phyloP scores from a whole-genome alignment of 2,113 vertebrate genomes.

The Saccopteryx bilineata region DNA sequence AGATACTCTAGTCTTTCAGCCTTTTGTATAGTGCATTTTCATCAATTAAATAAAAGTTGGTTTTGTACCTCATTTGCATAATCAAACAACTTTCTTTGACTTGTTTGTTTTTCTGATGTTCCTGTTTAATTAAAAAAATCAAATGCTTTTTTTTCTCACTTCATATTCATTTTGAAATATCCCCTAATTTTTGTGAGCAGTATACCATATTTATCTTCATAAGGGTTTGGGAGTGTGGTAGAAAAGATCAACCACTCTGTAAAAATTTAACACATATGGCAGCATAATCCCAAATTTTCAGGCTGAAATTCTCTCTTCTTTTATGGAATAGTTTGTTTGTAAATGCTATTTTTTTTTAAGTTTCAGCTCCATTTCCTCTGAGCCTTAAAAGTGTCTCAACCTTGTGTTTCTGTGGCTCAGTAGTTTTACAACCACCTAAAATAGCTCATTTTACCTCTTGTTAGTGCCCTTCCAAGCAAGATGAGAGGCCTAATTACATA shows the following conservation, averaged over 20 bases:
- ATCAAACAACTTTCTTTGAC: too few relatives aligned
- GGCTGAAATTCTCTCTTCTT: conserved; percentile 1
- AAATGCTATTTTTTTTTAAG: not conserved
- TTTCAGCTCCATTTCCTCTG: conserved; percentile 74
- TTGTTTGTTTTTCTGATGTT: too few relatives aligned
- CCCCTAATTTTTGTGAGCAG: too few relatives aligned
- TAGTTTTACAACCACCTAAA: conserved; percentile 76
- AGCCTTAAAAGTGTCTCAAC: conserved; percentile 69
- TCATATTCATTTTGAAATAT: too few relatives aligned
- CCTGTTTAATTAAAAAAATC: too few relatives aligned
- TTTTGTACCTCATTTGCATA: too few relatives aligned
- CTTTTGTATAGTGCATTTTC: too few relatives aligned
- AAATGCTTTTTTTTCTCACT: too few relatives aligned
- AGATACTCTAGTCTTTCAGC: too few relatives aligned
- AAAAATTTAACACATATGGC: not conserved
- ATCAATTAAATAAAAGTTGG: too few relatives aligned
- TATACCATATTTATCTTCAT: not conserved
- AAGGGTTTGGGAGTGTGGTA: not conserved
- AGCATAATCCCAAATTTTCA: not conserved
- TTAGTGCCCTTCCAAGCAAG: conserved; percentile 78
- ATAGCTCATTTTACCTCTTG: conserved; percentile 81
- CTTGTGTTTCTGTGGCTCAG: conserved; percentile 71
- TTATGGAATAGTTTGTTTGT: not conserved
- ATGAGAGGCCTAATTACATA: conserved; percentile 80
- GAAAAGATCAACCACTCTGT: not conserved